These are phyloP conservation scores for Scylla paramamosain DNA, from an alignment of 1,140 invertebrate species.

Conservation along the genomic window DNA sequence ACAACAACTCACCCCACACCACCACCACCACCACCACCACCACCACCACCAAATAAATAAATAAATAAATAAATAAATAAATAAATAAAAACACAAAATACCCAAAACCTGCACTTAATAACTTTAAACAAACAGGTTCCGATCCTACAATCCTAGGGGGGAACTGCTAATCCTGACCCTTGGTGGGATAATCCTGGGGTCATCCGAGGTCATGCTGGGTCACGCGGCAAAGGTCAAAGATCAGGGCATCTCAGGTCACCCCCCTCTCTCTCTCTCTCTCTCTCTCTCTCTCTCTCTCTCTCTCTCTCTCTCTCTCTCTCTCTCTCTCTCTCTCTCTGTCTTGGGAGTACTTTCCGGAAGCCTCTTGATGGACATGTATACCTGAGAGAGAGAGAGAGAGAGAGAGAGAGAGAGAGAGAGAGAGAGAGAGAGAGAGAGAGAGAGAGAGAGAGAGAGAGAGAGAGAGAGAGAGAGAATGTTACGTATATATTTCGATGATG, in stretches of 20 bases:
- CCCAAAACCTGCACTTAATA: too few relatives aligned
- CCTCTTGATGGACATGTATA: background rate
- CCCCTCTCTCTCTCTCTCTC: background rate
- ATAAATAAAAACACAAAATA: background rate
- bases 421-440: too few relatives aligned
- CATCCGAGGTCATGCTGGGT: too few relatives aligned
- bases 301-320: background rate
- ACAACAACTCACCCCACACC: too few relatives aligned
- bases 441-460: background rate
- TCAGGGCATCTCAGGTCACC: background rate
- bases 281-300: background rate
- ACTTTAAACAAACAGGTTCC: too few relatives aligned
- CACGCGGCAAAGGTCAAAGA: too few relatives aligned
- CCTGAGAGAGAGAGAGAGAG: conserved; percentile 7
- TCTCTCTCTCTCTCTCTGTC: background rate
- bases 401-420: conserved; percentile 22
- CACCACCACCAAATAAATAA: background rate
- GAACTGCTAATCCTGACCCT: too few relatives aligned
- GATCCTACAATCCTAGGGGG: too few relatives aligned
- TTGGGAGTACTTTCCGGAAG: background rate
- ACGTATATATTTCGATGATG: too few relatives aligned
- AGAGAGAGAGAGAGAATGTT: background rate
- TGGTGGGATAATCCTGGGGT: too few relatives aligned
- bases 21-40: too few relatives aligned
- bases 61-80: background rate